A percentile compares a stretch with the other conserved stretches of the same genome.
Evolutionary conservation across 2,888 invertebrate genomes (phyloP).

Genomic region (Argyra leucocephala): DNA sequence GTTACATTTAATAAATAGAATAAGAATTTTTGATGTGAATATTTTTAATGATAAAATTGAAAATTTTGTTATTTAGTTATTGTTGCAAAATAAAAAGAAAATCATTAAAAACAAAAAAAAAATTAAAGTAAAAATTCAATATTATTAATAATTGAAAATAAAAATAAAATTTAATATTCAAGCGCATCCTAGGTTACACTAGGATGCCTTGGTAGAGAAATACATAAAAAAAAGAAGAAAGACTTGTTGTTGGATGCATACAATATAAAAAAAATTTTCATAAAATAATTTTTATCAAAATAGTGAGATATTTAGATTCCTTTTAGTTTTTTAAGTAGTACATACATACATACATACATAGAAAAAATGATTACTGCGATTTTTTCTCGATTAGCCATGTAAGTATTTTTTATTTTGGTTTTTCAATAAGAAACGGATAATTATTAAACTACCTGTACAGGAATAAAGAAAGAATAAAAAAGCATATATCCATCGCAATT

Average conservation of each 20-base stretch:
- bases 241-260: background rate
- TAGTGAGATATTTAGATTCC: background rate
- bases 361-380: slow-evolving; percentile 38
- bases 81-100: too few species aligned
- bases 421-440: slow-evolving; percentile 15
- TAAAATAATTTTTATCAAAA: background rate
- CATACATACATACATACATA: background rate
- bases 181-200: background rate
- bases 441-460: too few species aligned
- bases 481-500: slow-evolving; percentile 1
- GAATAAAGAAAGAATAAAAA: background rate
- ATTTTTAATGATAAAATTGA: too few species aligned
- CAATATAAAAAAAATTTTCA: background rate
- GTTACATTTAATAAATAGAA: too few species aligned
- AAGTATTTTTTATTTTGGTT: slow-evolving; percentile 30
- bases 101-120: background rate
- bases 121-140: background rate
- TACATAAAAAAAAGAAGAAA: background rate
- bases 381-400: slow-evolving; percentile 40
- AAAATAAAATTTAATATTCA: background rate
- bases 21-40: too few species aligned
- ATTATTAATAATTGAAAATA: background rate
- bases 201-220: background rate
- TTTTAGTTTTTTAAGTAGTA: background rate
- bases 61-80: too few species aligned